phyloP scores from a whole-genome alignment of 2,113 vertebrate genomes.

The Elephas maximus region DNA sequence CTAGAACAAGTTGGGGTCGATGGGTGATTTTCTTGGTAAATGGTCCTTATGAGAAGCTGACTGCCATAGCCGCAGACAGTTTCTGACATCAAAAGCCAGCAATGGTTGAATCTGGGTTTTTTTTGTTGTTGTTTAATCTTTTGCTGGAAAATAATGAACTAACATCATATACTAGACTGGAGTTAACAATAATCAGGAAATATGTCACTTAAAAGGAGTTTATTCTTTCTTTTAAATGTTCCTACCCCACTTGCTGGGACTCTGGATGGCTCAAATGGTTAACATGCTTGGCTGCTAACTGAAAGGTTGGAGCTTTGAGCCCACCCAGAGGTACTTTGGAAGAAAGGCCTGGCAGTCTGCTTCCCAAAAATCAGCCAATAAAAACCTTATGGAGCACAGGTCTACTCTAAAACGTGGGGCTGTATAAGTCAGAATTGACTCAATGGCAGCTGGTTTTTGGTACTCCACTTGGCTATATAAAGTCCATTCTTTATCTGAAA shows the following conservation, averaged over 20 bases:
- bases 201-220: neutral
- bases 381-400: neutral
- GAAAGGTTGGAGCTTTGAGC: neutral
- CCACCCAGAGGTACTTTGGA: neutral
- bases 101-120: neutral
- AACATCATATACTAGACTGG: neutral
- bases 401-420: no score
- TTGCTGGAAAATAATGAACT: conserved; percentile 8
- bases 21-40: neutral
- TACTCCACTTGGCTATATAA: neutral
- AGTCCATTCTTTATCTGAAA: neutral
- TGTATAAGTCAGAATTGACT: neutral
- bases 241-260: neutral
- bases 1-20: neutral
- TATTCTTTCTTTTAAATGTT: neutral
- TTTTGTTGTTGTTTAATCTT: neutral
- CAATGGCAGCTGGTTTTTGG: neutral
- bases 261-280: neutral
- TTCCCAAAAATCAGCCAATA: neutral
- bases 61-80: neutral
- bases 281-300: neutral
- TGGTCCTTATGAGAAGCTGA: neutral
- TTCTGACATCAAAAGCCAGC: neutral
- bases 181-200: neutral
- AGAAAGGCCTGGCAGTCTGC: neutral